A percentile compares a stretch with the other conserved stretches of the same genome.
Evolutionary conservation across 2,888 invertebrate genomes (phyloP).

Genomic region (Metellina segmentata): DNA sequence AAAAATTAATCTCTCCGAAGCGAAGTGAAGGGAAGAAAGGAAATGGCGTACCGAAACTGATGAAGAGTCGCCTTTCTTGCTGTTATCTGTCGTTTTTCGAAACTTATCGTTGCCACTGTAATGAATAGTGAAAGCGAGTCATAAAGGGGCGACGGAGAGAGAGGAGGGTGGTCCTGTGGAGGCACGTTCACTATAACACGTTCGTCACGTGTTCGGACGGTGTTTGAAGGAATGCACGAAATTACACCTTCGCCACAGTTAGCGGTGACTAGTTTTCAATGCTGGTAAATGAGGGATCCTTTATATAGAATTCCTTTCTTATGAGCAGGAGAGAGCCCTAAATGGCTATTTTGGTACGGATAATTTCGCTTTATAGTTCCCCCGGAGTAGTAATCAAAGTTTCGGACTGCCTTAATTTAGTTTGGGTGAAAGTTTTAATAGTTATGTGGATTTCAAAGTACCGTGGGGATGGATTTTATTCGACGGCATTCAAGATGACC

Average conservation of each 20-base stretch:
- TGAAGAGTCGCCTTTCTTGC: slow-evolving; percentile 14
- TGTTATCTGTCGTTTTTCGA: slow-evolving; percentile 8
- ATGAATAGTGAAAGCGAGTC: slow-evolving; percentile 49
- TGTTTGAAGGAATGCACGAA: slow-evolving; percentile 21
- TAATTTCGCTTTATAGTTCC: neutral
- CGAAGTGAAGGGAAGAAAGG: slow-evolving; percentile 10
- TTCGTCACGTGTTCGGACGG: slow-evolving; percentile 27
- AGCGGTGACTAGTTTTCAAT: slow-evolving; percentile 19
- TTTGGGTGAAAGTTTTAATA: neutral
- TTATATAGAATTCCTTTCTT: slow-evolving; percentile 34
- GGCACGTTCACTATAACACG: slow-evolving; percentile 37
- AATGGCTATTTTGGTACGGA: neutral
- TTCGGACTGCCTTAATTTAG: neutral
- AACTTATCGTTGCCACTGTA: slow-evolving; percentile 28
- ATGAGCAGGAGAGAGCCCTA: neutral
- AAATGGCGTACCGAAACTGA: neutral
- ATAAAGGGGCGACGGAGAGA: neutral
- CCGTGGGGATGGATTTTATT: neutral
- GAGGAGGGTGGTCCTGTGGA: neutral
- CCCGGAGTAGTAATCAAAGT: neutral
- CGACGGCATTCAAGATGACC: neutral
- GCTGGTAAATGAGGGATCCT: slow-evolving; percentile 28
- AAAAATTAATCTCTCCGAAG: slow-evolving; percentile 43
- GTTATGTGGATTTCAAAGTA: neutral
- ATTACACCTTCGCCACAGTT: slow-evolving; percentile 14